Evolutionary conservation across 2,797 vertebrate species (phyloP), one percentile per base, ranked within the genome.

Genomic region (Anguilla marmorata): DNA sequence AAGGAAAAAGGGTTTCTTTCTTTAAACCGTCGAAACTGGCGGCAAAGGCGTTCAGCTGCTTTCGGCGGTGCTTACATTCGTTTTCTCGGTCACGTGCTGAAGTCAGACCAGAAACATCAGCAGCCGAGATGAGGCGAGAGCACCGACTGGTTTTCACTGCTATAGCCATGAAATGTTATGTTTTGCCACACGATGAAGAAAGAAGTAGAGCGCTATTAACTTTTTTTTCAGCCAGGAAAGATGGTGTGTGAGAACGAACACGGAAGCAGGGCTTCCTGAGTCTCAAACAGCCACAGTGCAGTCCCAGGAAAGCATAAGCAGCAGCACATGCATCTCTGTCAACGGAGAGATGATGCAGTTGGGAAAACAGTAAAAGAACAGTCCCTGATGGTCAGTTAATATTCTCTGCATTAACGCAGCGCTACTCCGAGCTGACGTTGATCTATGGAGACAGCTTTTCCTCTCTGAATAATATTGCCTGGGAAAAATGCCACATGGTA

Each of bases 381-480:
- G 74, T 87, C 69, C 72, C 86, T 58, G 72, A 79, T 58, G 50
- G 52, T 56, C 50, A 56, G 21, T 80, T 87, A 58, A 87, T 69
- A 58, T 7, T 69, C 60, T 69, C 21, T 37, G 60, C 16, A 72
- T 50, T n/a, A 86, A 86, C 19, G 74, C 45, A 37, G 27, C 2
- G 16, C 52, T 79, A 33, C 54, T 21, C 56, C 37, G 48, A 87
- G 41, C n/a, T 86, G 63, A 88, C 8, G 19, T 41, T 66, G 85
- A 85, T 85, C 56, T 63, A 88, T 56, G 7, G 1, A 80, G 69
- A 58, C n/a, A 24, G 72, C 76, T 24, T 69, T 86, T 54, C 56
- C 85, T 86, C 74, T 86, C 72, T 14, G 9, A 86, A 83, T n/a
- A 86, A 52, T 11, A 48, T 1, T n/a, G 54, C 76, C 76, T 87